Base-by-base conservation (phyloP, 1,140 invertebrate genomes). In the Drosophila carrolli region DNA sequence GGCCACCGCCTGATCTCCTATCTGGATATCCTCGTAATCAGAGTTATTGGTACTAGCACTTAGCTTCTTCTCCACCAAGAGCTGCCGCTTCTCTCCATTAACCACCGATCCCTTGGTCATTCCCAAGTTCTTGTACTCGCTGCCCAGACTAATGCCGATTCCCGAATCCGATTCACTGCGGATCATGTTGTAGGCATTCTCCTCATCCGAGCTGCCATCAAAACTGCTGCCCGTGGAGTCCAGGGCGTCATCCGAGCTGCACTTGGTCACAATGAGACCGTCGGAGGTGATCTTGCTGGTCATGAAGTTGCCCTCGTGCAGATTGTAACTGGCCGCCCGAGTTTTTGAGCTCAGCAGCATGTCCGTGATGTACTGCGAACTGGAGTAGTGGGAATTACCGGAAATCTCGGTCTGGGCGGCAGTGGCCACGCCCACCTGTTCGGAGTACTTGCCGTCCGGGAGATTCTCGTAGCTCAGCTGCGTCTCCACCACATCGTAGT, bases 241-340 rank as follows among this genome's bases (percentile, higher is more conserved):
- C 4, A 92, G 53, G 0, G 92, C 91, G 66, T 92, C 92, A 35
- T 92, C 92, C 6, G 91, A 92, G 38, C 85, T 91, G 66, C 91
- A 91, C 38, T 92, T 92, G 54, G 92, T 91, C 0, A 92, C 91
- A 44, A 92, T 92, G 9, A 92, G 51, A 1, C 92, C 92, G 40
- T 92, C 92, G 2, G 91, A 90, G 46, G 92, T 92, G n/a, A 92
- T 92, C 68, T 92, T 92, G 70, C 91, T 92, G 68, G 91, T 92
- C 85, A 92, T 92, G 46, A 92, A 92, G 60, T 91, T 92, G 27
- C 90, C 91, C 70, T 92, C 91, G 58, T 91, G 91, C 51, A 92
- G 76, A 67, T 90, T 91, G 50, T 92, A 92, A 41, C 91, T 91
- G 23, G 91, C 91, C 0, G 91, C 86, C 0, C 90, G 81, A 5